These are phyloP conservation scores for Atta texana DNA, from an alignment of 1,140 invertebrate species.

Conservation along the genomic window DNA sequence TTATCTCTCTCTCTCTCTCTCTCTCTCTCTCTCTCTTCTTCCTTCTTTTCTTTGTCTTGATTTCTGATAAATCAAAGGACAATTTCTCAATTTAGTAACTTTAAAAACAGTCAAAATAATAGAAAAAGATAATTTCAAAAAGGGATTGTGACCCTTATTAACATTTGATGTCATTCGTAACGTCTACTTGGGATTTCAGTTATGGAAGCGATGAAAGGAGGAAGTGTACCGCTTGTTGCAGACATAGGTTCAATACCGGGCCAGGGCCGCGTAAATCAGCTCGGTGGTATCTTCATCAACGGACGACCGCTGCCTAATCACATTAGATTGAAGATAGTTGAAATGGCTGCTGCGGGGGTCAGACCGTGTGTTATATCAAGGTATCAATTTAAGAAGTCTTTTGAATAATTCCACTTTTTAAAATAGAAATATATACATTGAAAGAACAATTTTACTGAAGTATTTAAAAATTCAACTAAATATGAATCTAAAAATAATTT, in stretches of 20 bases:
- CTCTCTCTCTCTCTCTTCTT: too few species aligned
- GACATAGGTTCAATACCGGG: constrained; percentile 87
- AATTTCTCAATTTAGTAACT: constrained; percentile 41
- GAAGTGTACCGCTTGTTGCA: constrained; percentile 66
- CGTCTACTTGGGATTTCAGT: constrained; percentile 19
- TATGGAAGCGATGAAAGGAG: not conserved
- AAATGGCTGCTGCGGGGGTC: constrained; percentile 93
- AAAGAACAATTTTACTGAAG: too few species aligned
- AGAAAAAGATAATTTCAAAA: not conserved
- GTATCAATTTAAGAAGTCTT: constrained; percentile 30
- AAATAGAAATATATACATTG: not conserved
- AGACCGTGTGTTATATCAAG: constrained; percentile 93
- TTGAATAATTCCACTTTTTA: not conserved
- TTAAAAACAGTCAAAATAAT: not conserved
- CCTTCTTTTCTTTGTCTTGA: too few species aligned
- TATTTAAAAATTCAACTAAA: too few species aligned
- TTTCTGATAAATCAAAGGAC: constrained; percentile 37
- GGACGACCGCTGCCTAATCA: constrained; percentile 93
- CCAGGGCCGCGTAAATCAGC: constrained; percentile 93
- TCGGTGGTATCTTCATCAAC: constrained; percentile 95
- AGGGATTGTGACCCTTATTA: not conserved
- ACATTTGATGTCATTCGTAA: not conserved
- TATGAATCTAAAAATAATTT: too few species aligned
- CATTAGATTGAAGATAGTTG: constrained; percentile 92
- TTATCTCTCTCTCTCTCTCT: not conserved